These are phyloP conservation scores for Holocentrus rufus DNA, from an alignment of 2,797 vertebrate species.

Conservation along the genomic window DNA sequence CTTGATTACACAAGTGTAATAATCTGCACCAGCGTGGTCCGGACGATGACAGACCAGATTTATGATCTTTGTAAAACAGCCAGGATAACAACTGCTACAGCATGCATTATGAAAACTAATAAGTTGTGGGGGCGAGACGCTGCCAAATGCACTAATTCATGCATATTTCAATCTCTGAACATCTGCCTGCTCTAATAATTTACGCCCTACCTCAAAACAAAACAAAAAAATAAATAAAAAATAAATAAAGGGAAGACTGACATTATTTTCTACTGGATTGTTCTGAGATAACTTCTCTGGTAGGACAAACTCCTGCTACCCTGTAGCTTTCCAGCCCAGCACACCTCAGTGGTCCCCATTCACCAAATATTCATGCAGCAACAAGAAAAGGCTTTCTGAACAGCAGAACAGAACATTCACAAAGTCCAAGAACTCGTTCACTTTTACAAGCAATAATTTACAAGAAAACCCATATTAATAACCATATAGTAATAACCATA, in stretches of 20 bases:
- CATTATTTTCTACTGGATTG: neutral
- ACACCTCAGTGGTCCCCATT: neutral
- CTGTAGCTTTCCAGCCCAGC: neutral
- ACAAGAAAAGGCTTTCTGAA: conserved; percentile 1
- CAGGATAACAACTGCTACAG: conserved; percentile 58
- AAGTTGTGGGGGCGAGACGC: conserved; percentile 58
- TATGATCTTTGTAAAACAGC: conserved; percentile 52
- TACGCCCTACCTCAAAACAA: conserved; percentile 68
- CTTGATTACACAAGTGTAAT: conserved; percentile 62
- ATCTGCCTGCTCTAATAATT: conserved; percentile 78
- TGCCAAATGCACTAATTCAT: conserved; percentile 76
- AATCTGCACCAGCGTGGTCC: conserved; percentile 59
- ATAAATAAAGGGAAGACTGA: conserved; percentile 37
- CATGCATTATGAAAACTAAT: conserved; percentile 70
- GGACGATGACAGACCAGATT: conserved; percentile 56
- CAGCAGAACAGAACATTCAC: neutral
- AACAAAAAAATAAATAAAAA: neutral
- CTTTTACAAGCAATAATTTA: neutral
- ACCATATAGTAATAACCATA: neutral
- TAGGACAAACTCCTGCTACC: neutral
- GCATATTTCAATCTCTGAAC: conserved; percentile 79
- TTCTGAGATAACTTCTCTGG: neutral
- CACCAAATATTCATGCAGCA: neutral
- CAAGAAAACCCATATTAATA: neutral
- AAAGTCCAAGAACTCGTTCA: conserved; percentile 8